Evolutionary conservation across 1,140 invertebrate genomes (phyloP), one percentile per base, ranked within the genome.

Genomic region (Alviniconcha marisindica): DNA sequence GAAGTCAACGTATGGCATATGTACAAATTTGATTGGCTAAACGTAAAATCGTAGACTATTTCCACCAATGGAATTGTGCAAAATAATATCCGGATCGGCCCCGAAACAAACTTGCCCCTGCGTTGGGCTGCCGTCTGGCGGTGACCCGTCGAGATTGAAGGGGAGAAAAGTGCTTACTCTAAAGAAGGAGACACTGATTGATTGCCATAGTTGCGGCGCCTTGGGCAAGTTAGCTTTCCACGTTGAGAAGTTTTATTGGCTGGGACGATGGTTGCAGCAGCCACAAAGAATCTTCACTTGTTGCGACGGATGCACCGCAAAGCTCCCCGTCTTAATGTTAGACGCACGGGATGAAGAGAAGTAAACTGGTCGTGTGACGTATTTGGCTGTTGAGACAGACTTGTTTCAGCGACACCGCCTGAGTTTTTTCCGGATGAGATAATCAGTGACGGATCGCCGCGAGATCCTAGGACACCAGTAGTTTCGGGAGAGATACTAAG

Each of bases 241-340:
- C 73, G 73, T 76, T 31, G 73, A 76, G 12, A 51, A 18, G 42
- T 76, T 54, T 51, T 76, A 76, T 48, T 76, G 73, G 73, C 21
- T 48, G 71, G n/a, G 15, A 21, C 5, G 24, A 12, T 4, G 71
- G 18, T 14, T 7, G 33, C 66, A 71, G 66, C 10, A 38, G 2
- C 7, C 66, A 71, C 31, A 12, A n/a, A 18, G 15, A 40, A 40
- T 5, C n/a, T 66, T 31, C n/a, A n/a, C n/a, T n/a, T n/a, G 3
- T n/a, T 71, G 10, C 66, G 14, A 71, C 3, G 14, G 10, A 2
- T 71, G 10, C 31, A 38, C 7, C 36, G 14, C n/a, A 14, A 33
- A 12, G 31, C 28, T 71, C 3, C 33, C 7, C 66, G 31, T 33
- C 7, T 71, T 71, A n/a, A 66, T 38, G 10, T 4, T 2, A 38